Conservation (phyloP, 2,797 vertebrate species). For the Aphelocoma californica region DNA sequence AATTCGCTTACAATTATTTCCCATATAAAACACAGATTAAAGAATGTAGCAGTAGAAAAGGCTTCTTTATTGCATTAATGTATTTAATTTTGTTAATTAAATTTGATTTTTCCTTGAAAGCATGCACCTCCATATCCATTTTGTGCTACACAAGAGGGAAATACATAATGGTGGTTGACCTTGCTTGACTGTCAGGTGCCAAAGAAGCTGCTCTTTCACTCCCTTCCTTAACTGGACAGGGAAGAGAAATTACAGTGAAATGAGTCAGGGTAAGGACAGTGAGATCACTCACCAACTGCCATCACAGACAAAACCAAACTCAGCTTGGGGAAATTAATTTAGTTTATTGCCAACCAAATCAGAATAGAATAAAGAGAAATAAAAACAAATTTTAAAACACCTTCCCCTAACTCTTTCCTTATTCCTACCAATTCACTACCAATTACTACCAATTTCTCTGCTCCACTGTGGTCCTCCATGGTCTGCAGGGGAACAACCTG, state of each 20-base stretch:
- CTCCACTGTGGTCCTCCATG: not conserved
- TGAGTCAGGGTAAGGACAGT: fast-evolving
- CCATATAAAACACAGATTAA: not conserved
- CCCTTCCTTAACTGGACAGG: not conserved
- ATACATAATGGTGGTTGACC: not conserved
- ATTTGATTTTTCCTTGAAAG: not conserved
- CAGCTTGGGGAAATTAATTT: not conserved
- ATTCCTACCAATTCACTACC: not conserved
- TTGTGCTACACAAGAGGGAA: not conserved
- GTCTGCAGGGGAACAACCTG: not conserved
- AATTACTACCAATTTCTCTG: not conserved
- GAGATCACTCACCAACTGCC: not conserved
- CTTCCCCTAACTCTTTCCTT: not conserved
- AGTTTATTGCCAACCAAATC: not conserved
- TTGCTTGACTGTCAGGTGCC: not conserved
- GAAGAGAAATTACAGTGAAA: not conserved
- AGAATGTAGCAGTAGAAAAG: not conserved
- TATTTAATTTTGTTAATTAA: not conserved
- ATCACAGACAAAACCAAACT: not conserved
- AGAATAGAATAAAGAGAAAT: not conserved
- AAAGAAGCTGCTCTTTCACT: not conserved
- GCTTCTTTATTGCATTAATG: not conserved
- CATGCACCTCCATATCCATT: not conserved
- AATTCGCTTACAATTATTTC: not conserved
- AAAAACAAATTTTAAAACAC: not conserved